Base-by-base conservation (phyloP, 2,113 vertebrate species). In the Macrotis lagotis region DNA sequence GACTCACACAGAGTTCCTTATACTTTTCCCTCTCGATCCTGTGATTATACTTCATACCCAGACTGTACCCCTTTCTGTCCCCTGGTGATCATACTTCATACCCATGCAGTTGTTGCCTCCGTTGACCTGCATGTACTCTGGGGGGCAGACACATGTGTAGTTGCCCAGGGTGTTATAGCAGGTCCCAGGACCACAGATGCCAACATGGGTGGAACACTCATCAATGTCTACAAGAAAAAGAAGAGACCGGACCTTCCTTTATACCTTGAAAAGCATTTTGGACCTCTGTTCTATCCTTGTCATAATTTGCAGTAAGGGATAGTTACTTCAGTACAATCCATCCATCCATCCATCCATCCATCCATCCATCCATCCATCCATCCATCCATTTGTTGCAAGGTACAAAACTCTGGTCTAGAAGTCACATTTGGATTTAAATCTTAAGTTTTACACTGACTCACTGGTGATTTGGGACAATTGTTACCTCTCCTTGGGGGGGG, bases 101-200 rank as follows among this genome's bases (percentile, higher is more conserved):
- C 99, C 99, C 99, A 99, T 99, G 98, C 99, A 99, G 98, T 99
- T 99, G 98, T 99, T 99, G 66, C 99, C 99, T 94, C 99, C 99
- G 0, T 99, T 99, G 98, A 99, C 99, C 96, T 99, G 99, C 99
- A 99, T 99, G 98, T 99, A 99, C 94, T 99, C 99, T 0, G 99
- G 99, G 0, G 99, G 99, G 94, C 99, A 99, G 94, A 99, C 99
- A 0, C 99, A 99, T 12, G 99, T 99, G 98, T 99, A 99, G 98
- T 99, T 99, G 93, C 99, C 99, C 37, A 99, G 97, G 28, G 99
- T 99, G 98, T 99, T 99, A 98, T 99, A 99, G 98, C 99, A 99
- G 92, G 99, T 99, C 12, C 99, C 99, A 0, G 99, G 99, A 53
- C 99, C 99, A 0, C 99, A 99, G 98, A 99, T 99, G 3, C 99